Evolutionary conservation across 2,113 vertebrate genomes (phyloP), one percentile per base, ranked within the genome.

Genomic region (Rhineura floridana): DNA sequence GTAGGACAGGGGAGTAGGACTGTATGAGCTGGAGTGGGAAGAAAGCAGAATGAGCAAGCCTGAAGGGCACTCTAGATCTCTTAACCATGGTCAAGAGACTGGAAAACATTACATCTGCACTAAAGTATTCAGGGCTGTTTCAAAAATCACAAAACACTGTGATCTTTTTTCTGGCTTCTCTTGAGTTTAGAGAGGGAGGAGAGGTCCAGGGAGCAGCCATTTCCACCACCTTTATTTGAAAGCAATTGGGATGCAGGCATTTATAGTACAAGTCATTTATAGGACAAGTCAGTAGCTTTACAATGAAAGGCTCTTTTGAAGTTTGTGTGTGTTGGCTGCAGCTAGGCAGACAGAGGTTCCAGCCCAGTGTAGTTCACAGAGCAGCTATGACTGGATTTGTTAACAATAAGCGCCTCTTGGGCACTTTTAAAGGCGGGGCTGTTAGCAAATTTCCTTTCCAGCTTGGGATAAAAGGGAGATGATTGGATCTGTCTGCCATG

Each of bases 241-340:
- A 78, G 44, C 39, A 50, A 78, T 44, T 4, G 81, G 76, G 87
- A 69, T 1, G 0, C 23, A 8, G 76, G 63, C 39, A 2, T 84
- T 78, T 79, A 42, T 1, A n/a, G n/a, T n/a, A n/a, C n/a, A n/a
- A n/a, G n/a, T n/a, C n/a, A n/a, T n/a, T n/a, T n/a, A n/a, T n/a
- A n/a, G 65, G 83, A 1, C n/a, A 23, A 4, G n/a, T 4, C 4
- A 6, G 0, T 42, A 69, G 42, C 50, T 87, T 81, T 44, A 42
- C 85, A 52, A 6, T 85, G 83, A 79, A 89, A 87, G 62, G 46
- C 44, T 82, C 2, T 33, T 73, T 89, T 88, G 84, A 90, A 82
- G 63, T 55, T 48, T 84, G 1, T 36, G 78, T 50, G 30, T 3
- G 6, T 46, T 50, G 84, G 85, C 84, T 0, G 39, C 42, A 9